A percentile compares a stretch with the other conserved stretches of the same genome.
These are phyloP conservation scores for Styela clava DNA, from an alignment of 23 tunicate species.

Conservation along the genomic window DNA sequence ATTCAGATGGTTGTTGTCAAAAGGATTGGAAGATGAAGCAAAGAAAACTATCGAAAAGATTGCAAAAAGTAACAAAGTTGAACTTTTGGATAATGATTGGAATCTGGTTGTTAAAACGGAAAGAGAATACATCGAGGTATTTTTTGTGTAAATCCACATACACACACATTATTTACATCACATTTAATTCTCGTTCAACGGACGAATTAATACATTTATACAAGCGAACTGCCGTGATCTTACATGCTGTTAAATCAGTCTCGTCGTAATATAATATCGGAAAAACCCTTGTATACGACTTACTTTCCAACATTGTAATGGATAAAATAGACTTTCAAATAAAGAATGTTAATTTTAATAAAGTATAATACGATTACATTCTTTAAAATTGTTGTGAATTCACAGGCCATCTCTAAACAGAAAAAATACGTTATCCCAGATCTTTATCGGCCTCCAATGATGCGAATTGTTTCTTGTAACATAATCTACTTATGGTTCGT, in stretches of 20 bases:
- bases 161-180: too few species aligned
- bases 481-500: slow-evolving; percentile 50
- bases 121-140: too few species aligned
- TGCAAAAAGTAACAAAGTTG: slow-evolving; percentile 41
- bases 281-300: not conserved
- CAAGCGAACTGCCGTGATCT: too few species aligned
- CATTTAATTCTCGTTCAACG: too few species aligned
- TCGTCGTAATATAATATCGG: too few species aligned
- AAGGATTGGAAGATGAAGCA: slow-evolving; percentile 41
- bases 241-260: too few species aligned
- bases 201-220: too few species aligned
- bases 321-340: too few species aligned
- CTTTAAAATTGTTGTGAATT: not conserved
- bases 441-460: slow-evolving; percentile 37
- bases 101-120: slow-evolving; percentile 37
- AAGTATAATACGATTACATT: too few species aligned
- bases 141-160: too few species aligned
- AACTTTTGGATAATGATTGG: slow-evolving; percentile 51
- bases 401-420: not conserved
- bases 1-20: slow-evolving; percentile 52
- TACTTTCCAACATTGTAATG: too few species aligned
- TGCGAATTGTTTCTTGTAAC: slow-evolving; percentile 40
- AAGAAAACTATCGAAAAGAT: slow-evolving; percentile 28
- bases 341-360: too few species aligned
- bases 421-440: slow-evolving; percentile 40